Base-by-base conservation (phyloP, 2,113 vertebrate species). In the Periophthalmodon schlosseri region DNA sequence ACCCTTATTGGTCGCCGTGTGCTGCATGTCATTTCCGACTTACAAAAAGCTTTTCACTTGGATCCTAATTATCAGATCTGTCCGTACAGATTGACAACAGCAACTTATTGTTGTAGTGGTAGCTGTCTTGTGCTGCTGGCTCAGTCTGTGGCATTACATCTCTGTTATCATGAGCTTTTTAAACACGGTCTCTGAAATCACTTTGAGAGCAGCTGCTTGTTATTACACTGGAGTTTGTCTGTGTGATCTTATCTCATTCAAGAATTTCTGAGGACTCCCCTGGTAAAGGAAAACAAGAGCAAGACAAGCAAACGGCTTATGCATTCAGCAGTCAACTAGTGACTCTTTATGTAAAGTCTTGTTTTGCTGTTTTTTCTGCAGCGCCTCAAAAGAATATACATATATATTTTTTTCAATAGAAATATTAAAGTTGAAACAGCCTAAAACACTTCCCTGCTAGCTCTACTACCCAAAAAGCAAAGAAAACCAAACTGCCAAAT, bases 171-270 rank as follows among this genome's bases (percentile, higher is more conserved):
- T 80, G 85, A 85, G 79, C 71, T 84, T 87, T 91, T 89, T 75
- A 91, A 90, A 84, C 84, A 74, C 78, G 54, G 66, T 34, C 79
- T 89, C 88, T 90, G 87, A 92, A 89, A 89, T 92, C 86, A 89
- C 86, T 92, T 83, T 79, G 73, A 61, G 73, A 90, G 72, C 93
- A 92, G 91, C 91, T 93, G 92, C 84, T 88, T 93, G 86, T 90
- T 91, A 91, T 93, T 94, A 91, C 71, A 74, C 74, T 70, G 72
- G 56, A 86, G 84, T 90, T 90, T 89, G 86, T 88, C 84, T 88
- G 79, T 81, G 86, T 86, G 91, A 93, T 91, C 82, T 92, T 93
- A 94, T 93, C 89, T 90, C 68, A 80, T 89, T 88, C 69, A 77
- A 88, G 84, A 88, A 76, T 87, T 81, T 79, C 73, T 69, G 70